Conservation (phyloP, 23 tunicate species). For the Trididemnum nubilum region DNA sequence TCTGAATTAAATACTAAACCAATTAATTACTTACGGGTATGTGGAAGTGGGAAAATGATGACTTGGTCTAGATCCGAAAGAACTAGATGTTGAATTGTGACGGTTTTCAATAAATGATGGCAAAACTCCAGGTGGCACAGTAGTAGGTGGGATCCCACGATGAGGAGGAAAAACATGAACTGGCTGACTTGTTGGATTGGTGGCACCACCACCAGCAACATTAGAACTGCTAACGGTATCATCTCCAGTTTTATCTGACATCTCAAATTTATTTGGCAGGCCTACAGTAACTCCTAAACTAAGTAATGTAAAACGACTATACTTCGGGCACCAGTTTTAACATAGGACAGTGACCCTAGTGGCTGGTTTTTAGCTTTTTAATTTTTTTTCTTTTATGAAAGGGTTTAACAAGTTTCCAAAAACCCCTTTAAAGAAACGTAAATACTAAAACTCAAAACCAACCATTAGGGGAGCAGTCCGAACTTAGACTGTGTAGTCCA, state of each 20-base stretch:
- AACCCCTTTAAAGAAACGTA: too few species aligned
- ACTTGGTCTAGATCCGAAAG: constrained; percentile 17
- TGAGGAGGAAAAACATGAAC: constrained; percentile 40
- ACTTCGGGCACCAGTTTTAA: too few species aligned
- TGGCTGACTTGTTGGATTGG: constrained; percentile 28
- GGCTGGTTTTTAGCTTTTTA: too few species aligned
- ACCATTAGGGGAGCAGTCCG: too few species aligned
- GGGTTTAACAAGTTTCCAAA: too few species aligned
- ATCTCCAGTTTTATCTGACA: constrained; percentile 25
- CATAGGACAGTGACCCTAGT: too few species aligned
- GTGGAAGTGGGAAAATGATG: constrained; percentile 41
- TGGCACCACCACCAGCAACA: too few species aligned
- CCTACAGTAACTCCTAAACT: not conserved
- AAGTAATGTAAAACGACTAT: not conserved
- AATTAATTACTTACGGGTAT: not conserved
- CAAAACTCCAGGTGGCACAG: constrained; percentile 13
- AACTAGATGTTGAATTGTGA: not conserved
- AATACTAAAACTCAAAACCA: too few species aligned
- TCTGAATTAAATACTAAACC: not conserved
- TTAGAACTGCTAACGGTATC: not conserved
- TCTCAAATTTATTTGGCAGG: too few species aligned
- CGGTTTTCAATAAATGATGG: constrained; percentile 19
- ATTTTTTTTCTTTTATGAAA: too few species aligned
- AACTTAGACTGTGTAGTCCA: too few species aligned
- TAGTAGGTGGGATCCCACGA: constrained; percentile 41